These are phyloP conservation scores for Brevimyrus niger DNA, from an alignment of 2,113 vertebrate species.

Conservation along the genomic window DNA sequence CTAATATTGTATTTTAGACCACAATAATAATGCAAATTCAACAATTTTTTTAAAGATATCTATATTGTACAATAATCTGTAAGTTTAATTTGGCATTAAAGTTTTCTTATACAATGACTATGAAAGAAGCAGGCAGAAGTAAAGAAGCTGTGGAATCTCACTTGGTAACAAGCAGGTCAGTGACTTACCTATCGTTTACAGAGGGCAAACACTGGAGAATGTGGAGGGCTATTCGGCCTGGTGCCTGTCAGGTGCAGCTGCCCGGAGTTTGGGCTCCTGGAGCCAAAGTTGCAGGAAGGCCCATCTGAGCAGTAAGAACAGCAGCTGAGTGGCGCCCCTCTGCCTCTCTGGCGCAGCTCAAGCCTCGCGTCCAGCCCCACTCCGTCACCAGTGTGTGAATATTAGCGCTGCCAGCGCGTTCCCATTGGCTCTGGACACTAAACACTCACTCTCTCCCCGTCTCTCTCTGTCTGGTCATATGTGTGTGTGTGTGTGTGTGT, in stretches of 20 bases:
- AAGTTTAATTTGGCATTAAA: neutral
- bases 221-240: neutral
- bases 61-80: neutral
- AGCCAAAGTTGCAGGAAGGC: conserved; percentile 48
- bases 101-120: neutral
- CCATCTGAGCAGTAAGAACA: conserved; percentile 56
- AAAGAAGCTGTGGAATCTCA: neutral
- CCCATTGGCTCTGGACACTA: conserved; percentile 69
- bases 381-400: conserved; percentile 58
- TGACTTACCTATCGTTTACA: conserved; percentile 24
- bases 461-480: conserved; percentile 20
- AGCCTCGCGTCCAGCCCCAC: conserved; percentile 56
- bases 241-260: conserved; percentile 41
- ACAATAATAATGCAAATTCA: neutral
- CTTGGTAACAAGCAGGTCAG: neutral
- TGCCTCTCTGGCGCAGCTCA: conserved; percentile 15
- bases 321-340: conserved; percentile 29
- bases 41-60: neutral
- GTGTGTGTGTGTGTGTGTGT: conserved; percentile 17
- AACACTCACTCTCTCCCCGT: conserved; percentile 41
- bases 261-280: conserved; percentile 52
- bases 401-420: conserved; percentile 47
- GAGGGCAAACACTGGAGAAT: neutral
- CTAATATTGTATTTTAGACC: neutral
- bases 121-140: neutral